Percentiles rank a stretch among this genome's conserved stretches.
Evolutionary conservation across 2,113 vertebrate species (phyloP).

Genomic region (Esox niger): DNA sequence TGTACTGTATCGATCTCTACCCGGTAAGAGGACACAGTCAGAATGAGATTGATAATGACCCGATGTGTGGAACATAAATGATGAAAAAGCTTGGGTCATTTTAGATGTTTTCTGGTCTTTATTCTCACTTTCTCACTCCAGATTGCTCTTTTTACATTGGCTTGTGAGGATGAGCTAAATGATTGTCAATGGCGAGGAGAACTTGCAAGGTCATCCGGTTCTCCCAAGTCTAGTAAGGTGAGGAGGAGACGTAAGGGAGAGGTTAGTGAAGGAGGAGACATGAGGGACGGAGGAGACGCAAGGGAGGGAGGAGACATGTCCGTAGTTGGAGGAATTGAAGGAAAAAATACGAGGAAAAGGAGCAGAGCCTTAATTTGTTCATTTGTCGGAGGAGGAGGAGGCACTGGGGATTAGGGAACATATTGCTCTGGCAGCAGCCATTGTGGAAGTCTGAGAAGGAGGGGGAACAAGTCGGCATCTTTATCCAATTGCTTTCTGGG

Average conservation of each 20-base stretch:
- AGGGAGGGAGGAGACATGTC: slow-evolving; percentile 14
- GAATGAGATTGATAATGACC: slow-evolving; percentile 31
- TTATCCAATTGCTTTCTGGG: slow-evolving; percentile 55
- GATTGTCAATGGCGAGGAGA: too few relatives aligned
- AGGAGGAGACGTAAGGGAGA: too few relatives aligned
- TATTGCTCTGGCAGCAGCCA: slow-evolving; percentile 10
- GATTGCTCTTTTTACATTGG: too few relatives aligned
- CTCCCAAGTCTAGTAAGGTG: too few relatives aligned
- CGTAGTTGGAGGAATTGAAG: slow-evolving; percentile 15
- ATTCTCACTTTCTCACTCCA: slow-evolving; percentile 35
- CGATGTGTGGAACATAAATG: slow-evolving; percentile 25
- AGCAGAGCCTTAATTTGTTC: slow-evolving; percentile 10
- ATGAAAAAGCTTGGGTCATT: slow-evolving; percentile 18
- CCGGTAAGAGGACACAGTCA: slow-evolving; percentile 46
- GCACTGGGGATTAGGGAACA: neutral
- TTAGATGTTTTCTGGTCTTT: slow-evolving; percentile 11
- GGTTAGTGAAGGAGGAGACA: too few relatives aligned
- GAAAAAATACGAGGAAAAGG: slow-evolving; percentile 12
- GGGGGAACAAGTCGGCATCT: slow-evolving; percentile 42
- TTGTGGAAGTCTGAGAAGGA: slow-evolving; percentile 27
- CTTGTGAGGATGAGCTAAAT: too few relatives aligned
- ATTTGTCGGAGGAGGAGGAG: neutral
- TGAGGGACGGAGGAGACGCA: too few relatives aligned
- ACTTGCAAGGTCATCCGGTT: too few relatives aligned
- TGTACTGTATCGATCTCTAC: slow-evolving; percentile 40